A percentile compares a stretch with the other conserved stretches of the same genome.
phyloP scores from a whole-genome alignment of 2,888 invertebrate species.

The Spilosoma lubricipeda region DNA sequence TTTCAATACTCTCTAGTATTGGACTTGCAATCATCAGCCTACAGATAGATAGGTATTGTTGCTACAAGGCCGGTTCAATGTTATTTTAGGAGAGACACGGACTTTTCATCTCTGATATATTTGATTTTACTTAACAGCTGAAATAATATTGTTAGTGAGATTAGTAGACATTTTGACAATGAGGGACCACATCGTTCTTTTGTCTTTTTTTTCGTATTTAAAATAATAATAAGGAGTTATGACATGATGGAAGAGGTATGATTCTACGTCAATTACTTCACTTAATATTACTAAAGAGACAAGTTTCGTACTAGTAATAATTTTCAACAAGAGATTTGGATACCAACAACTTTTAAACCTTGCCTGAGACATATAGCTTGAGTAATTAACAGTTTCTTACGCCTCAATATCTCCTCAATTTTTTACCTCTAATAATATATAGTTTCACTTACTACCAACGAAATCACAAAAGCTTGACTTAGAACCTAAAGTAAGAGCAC shows the following conservation, averaged over 20 bases:
- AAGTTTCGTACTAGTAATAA: background rate
- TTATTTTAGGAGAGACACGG: slow-evolving; percentile 2
- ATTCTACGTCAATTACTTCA: background rate
- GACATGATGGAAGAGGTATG: no score
- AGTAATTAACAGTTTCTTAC: background rate
- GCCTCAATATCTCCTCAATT: background rate
- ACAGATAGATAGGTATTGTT: slow-evolving; percentile 4
- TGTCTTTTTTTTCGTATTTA: background rate
- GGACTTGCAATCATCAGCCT: slow-evolving; percentile 11
- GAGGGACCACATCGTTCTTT: background rate
- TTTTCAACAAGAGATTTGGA: no score
- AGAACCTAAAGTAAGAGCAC: no score
- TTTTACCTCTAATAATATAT: background rate
- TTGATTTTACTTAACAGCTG: background rate
- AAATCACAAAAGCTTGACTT: background rate
- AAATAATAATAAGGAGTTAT: no score
- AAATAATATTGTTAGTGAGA: background rate
- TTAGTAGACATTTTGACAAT: background rate
- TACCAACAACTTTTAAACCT: background rate
- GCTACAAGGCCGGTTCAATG: background rate
- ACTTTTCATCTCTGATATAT: background rate
- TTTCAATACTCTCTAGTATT: slow-evolving; percentile 3
- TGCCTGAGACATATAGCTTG: background rate
- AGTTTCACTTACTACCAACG: background rate
- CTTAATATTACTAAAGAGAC: background rate